Evolutionary conservation across 1,140 invertebrate species (phyloP).

Genomic region (Cherax destructor): DNA sequence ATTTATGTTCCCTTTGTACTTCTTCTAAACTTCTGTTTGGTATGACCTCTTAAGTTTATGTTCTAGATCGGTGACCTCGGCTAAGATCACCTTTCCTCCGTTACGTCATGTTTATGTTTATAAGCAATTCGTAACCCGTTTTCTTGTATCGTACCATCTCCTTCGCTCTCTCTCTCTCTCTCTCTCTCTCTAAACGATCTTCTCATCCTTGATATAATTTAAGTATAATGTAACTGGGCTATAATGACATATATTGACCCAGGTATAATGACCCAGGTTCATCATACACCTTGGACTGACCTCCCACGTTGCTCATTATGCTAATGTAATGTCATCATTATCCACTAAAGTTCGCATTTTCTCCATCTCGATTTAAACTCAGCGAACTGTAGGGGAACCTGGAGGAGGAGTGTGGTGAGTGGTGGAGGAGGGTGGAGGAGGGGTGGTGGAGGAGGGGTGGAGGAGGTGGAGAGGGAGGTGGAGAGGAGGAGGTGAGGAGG

Average conservation of each 20-base stretch:
- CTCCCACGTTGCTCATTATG: conserved; percentile 20
- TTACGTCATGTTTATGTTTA: too few relatives aligned
- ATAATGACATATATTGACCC: not conserved
- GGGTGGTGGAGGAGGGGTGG: not conserved
- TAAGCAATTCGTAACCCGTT: too few relatives aligned
- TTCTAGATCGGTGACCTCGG: too few relatives aligned
- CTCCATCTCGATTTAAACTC: conserved; percentile 33
- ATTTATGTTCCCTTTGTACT: too few relatives aligned
- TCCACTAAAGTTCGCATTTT: conserved; percentile 20
- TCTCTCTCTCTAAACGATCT: too few relatives aligned
- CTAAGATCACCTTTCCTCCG: too few relatives aligned
- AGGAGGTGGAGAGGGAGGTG: not conserved
- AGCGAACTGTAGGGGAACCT: conserved; percentile 27
- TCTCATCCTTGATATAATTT: too few relatives aligned
- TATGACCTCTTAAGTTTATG: too few relatives aligned
- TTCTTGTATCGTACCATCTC: too few relatives aligned
- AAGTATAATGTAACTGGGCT: not conserved
- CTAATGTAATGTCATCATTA: conserved; percentile 17
- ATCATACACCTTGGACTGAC: conserved; percentile 5
- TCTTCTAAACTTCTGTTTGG: too few relatives aligned
- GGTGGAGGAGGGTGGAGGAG: not conserved
- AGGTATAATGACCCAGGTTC: not conserved
- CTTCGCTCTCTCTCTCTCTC: too few relatives aligned
- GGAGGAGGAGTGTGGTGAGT: not conserved
- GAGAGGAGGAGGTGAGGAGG: not conserved